A percentile compares a stretch with the other conserved stretches of the same genome.
These are phyloP conservation scores for Gerris lacustris DNA, from an alignment of 2,888 invertebrate species.

Conservation along the genomic window DNA sequence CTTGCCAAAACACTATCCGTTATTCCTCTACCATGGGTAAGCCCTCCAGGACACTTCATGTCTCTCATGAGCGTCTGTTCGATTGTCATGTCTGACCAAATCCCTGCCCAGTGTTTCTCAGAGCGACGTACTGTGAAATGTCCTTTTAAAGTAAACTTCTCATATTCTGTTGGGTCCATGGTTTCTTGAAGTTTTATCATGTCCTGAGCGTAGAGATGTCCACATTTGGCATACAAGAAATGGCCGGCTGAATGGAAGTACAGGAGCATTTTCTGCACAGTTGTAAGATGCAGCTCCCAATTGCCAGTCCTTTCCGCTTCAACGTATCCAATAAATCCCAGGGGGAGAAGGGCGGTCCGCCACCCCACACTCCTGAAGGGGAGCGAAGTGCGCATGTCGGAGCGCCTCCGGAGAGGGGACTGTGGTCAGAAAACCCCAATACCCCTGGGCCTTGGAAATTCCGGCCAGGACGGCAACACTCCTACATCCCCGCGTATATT, in stretches of 20 bases:
- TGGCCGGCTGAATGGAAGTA: conserved; percentile 29
- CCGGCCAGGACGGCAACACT: too few relatives aligned
- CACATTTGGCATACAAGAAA: conserved; percentile 27
- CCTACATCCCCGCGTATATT: too few relatives aligned
- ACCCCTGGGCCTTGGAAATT: too few relatives aligned
- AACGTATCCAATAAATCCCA: too few relatives aligned
- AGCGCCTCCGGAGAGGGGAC: too few relatives aligned
- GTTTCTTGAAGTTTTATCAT: conserved; percentile 17
- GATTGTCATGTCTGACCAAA: conserved; percentile 4
- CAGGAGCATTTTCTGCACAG: conserved; percentile 24
- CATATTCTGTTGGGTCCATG: conserved; percentile 10
- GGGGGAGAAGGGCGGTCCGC: too few relatives aligned
- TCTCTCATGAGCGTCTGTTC: conserved; percentile 33
- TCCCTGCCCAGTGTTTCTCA: conserved; percentile 21
- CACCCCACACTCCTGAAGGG: too few relatives aligned
- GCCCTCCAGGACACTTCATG: conserved; percentile 29
- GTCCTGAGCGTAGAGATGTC: conserved; percentile 27
- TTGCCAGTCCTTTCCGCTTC: conserved; percentile 25
- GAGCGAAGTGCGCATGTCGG: too few relatives aligned
- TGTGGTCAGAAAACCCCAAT: too few relatives aligned
- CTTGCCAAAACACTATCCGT: conserved; percentile 23
- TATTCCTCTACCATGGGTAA: conserved; percentile 26
- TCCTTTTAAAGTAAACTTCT: conserved; percentile 14
- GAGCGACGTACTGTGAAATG: conserved; percentile 20
- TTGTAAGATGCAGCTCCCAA: conserved; percentile 25